Evolutionary conservation across 37 sponge, comb jelly and placozoan genomes (phyloP).

Genomic region (Chondrilla cf. caribensis): DNA sequence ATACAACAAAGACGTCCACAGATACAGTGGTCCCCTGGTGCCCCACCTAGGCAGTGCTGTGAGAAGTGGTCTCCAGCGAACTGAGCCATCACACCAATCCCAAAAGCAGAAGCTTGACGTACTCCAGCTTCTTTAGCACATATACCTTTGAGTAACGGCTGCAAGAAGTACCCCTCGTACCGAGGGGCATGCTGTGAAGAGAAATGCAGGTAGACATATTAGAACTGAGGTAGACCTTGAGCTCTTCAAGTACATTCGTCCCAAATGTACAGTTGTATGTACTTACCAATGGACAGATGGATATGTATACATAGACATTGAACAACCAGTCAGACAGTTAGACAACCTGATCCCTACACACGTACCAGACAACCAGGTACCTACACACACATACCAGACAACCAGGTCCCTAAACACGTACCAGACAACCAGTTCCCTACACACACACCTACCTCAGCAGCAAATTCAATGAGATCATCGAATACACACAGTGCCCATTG

Average conservation of each 20-base stretch:
- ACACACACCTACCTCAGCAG: conserved; percentile 59
- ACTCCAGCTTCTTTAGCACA: conserved; percentile 73
- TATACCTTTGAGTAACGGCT: conserved; percentile 82
- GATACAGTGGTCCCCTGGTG: no score
- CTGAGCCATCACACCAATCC: conserved; percentile 89
- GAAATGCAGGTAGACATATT: no score
- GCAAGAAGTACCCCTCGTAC: conserved; percentile 89
- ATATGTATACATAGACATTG: no score
- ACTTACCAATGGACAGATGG: no score
- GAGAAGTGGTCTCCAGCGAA: conserved; percentile 68
- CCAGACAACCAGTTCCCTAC: not conserved
- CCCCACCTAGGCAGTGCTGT: conserved; percentile 64
- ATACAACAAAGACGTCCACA: no score
- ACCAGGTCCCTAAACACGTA: not conserved
- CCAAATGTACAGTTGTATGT: no score
- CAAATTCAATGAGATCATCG: conserved; percentile 96
- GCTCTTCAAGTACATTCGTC: no score
- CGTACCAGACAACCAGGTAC: no score
- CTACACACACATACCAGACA: no score
- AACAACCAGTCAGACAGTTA: no score
- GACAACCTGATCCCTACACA: no score
- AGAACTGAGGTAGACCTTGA: no score
- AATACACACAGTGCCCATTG: conserved; percentile 95
- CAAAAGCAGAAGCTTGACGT: conserved; percentile 94
- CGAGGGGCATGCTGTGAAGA: conserved; percentile 73